Base-by-base conservation (phyloP, 2,113 vertebrate genomes). In the Pedetes capensis region DNA sequence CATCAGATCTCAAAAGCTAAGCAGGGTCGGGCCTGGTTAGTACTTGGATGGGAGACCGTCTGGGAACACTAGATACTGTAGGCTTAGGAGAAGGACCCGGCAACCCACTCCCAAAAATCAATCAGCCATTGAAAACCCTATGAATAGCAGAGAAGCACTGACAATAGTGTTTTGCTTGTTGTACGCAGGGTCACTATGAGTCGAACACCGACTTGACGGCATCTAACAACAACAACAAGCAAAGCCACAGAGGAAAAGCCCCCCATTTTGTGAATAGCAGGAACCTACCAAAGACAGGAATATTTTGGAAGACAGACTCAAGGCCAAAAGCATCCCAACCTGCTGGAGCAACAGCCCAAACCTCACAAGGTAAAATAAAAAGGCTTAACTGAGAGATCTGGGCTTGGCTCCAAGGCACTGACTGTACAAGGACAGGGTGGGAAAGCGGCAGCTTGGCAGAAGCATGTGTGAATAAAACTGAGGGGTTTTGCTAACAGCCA, bases 381-480 rank as follows among this genome's bases (percentile, higher is more conserved):
- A 29, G 79, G 83, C 47, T 91, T 61, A 39, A 55, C 29, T 5
- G 69, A 74, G 76, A 69, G 68, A 80, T 94, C 92, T 6, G 42
- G 96, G 93, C 96, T 95, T 55, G 64, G 53, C 86, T 96, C 97
- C 97, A 96, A 94, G 89, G 87, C 89, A 91, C 71, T 3, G 0
- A 75, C 69, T 66, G 74, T 83, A 83, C 93, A 87, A 85, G 92
- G 87, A 76, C 87, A 75, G 55, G 42, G 75, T 59, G 51, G 83
- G 74, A 80, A 97, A 93, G 96, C 80, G 80, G 80, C 64, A 0
- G 93, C 93, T 97, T 95, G 96, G 96, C 96, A 87, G 87, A 92
- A 91, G 84, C 75, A 93, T 42, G 94, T 96, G 95, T 91, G 96
- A 97, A 93, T 89, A 92, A 97, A 97, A 95, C 95, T 92, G 93